Evolutionary conservation across 2,888 invertebrate species (phyloP), one percentile per base, ranked within the genome.

Genomic region (Pristionchus exspectatus): DNA sequence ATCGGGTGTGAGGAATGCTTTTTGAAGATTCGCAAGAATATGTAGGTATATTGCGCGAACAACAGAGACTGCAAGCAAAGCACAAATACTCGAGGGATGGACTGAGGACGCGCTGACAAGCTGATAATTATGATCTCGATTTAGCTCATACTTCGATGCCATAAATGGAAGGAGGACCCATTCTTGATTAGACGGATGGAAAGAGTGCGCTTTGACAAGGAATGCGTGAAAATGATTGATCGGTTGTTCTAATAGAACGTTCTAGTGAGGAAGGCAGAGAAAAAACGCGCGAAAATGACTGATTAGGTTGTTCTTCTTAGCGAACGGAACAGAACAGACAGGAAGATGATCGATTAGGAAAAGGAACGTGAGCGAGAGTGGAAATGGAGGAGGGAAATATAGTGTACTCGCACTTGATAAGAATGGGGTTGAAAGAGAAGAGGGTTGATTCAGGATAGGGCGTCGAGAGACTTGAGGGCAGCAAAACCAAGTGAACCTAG

Each of bases 391-490:
- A 63, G 24, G 63, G n/a, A 33, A 21, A 38, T 3, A 74, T 24
- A 38, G 74, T 33, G 69, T 30, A 69, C 69, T 18, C 30, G 74
- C 44, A 38, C 74, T 74, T 69, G 69, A 69, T 69, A 74, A 38
- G 33, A n/a, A 69, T 69, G 69, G 24, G n/a, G 24, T 38, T 12
- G 24, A 59, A 18, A 59, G 59, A 59, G 59, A 21, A 21, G 21
- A 21, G 59, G 21, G 24, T 16, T 59, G 59, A 59, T 56, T 56
- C n/a, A 66, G 16, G n/a, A n/a, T n/a, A n/a, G n/a, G n/a, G n/a
- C n/a, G n/a, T n/a, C n/a, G n/a, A n/a, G n/a, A n/a, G n/a, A n/a
- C n/a, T n/a, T n/a, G n/a, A n/a, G n/a, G n/a, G n/a, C n/a, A n/a
- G n/a, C n/a, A n/a, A n/a, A n/a, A n/a, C n/a, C n/a, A n/a, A n/a